Base-by-base conservation (phyloP, 1,140 invertebrate genomes). In the Chlorops oryzae region DNA sequence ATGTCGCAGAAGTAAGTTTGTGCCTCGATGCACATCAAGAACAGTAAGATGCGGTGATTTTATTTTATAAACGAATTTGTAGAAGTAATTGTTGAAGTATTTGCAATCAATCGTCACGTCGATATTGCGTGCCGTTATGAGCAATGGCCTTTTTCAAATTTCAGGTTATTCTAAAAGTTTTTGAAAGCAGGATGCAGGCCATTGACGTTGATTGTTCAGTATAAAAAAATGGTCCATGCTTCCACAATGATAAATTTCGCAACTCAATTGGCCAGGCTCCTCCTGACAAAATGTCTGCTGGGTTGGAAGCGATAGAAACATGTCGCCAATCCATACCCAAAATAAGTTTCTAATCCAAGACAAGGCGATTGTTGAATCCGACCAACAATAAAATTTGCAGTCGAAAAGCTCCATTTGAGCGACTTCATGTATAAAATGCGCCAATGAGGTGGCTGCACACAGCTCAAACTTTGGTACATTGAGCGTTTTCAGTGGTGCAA, bases 401-500 rank as follows among this genome's bases (percentile, higher is more conserved):
- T 42, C 13, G 10, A 43, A 41, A 5, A 5, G 6, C 9, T 9
- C 43, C 2, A 47, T 50, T n/a, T 55, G 5, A 4, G 10, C 17
- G 3, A 57, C 45, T 21, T 53, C 25, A 24, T 51, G 35, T 12
- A 61, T 24, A 13, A 65, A 38, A 37, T 57, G 48, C 5, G 61
- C 46, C 2, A 44, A 17, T 20, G 63, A 38, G 15, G 53, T 12
- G 5, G 61, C 59, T 18, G 50, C 59, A 35, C 52, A 59, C 9
- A 69, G 38, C 39, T 66, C 63, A 12, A 70, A 45, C 40, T 60
- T 48, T 5, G 65, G 63, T 52, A 61, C 27, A 74, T 38, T 20
- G 73, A 49, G 10, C 15, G 4, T 24, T 27, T 47, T 47, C 3
- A 47, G 35, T 18, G 45, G 45, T 37, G 45, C 17, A 12, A 47